Evolutionary conservation across 2,113 vertebrate species (phyloP).

Genomic region (Psammodynastes pulverulentus): DNA sequence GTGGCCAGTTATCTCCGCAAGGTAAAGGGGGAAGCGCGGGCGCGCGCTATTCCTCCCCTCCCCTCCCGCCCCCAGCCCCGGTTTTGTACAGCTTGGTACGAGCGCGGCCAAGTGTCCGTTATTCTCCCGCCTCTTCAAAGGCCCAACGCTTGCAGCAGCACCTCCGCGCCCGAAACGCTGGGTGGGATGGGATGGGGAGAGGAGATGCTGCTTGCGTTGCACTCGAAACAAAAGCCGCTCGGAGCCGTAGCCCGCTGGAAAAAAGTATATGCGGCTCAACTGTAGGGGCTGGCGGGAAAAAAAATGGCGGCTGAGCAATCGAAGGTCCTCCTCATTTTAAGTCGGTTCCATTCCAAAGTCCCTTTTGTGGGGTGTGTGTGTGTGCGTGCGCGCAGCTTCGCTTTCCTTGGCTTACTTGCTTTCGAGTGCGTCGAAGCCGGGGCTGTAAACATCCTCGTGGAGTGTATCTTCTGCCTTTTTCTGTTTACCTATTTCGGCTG

Average conservation of each 20-base stretch:
- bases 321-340: not conserved
- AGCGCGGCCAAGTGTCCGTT: not conserved
- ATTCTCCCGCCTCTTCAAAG: not conserved
- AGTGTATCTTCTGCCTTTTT: not conserved
- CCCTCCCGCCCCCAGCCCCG: not conserved
- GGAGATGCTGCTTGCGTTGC: not conserved
- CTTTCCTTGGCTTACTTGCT: not conserved
- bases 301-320: not conserved
- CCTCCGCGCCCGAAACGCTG: not conserved
- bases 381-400: too few species aligned
- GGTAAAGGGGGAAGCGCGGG: conserved; percentile 50
- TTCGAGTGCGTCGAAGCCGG: not conserved
- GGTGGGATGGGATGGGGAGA: too few species aligned
- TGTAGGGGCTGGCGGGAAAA: not conserved
- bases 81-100: not conserved
- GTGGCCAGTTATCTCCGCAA: conserved; percentile 70
- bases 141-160: not conserved
- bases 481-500: not conserved
- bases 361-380: not conserved
- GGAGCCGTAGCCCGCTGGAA: not conserved
- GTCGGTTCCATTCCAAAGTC: not conserved
- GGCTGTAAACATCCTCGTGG: not conserved
- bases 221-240: not conserved
- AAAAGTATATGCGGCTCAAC: not conserved
- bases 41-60: not conserved